phyloP scores from a whole-genome alignment of 2,888 invertebrate genomes.

The Drosophila multiciliata region DNA sequence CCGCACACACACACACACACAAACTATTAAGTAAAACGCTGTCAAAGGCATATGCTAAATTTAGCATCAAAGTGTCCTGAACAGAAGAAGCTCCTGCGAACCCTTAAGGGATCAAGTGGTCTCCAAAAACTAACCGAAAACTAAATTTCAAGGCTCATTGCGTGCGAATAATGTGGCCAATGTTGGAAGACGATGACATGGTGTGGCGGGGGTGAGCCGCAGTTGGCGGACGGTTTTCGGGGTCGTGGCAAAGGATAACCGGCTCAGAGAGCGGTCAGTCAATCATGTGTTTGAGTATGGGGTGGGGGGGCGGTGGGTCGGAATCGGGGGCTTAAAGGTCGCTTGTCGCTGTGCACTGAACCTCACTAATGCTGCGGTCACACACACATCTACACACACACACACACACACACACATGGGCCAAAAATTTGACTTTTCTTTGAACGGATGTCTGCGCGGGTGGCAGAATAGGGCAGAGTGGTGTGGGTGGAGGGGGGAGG shows the following conservation, averaged over 20 bases:
- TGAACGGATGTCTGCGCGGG: conserved; percentile 58
- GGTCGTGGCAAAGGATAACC: conserved; percentile 22
- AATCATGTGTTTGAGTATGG: conserved; percentile 24
- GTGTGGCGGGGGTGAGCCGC: background rate
- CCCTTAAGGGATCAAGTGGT: conserved; percentile 58
- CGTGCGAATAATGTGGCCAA: conserved; percentile 80
- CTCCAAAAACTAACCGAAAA: conserved; percentile 75
- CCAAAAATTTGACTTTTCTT: conserved; percentile 76
- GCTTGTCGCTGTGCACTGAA: conserved; percentile 68
- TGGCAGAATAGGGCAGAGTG: background rate
- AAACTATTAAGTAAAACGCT: conserved; percentile 43
- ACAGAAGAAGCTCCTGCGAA: conserved; percentile 40
- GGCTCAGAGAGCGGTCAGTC: conserved; percentile 24
- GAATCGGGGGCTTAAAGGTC: conserved; percentile 12
- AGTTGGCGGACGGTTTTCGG: background rate
- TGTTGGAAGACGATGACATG: conserved; percentile 28
- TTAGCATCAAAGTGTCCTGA: conserved; percentile 57
- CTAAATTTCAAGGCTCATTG: conserved; percentile 81
- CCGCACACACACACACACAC: background rate
- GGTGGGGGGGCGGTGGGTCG: background rate
- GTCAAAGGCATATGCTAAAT: conserved; percentile 71
- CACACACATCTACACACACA: conserved; percentile 33
- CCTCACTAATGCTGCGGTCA: conserved; percentile 75
- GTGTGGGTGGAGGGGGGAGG: background rate
- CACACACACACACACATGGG: conserved; percentile 23